Base-by-base conservation (phyloP, 2,113 vertebrate species). In the Lethenteron camtschaticum region DNA sequence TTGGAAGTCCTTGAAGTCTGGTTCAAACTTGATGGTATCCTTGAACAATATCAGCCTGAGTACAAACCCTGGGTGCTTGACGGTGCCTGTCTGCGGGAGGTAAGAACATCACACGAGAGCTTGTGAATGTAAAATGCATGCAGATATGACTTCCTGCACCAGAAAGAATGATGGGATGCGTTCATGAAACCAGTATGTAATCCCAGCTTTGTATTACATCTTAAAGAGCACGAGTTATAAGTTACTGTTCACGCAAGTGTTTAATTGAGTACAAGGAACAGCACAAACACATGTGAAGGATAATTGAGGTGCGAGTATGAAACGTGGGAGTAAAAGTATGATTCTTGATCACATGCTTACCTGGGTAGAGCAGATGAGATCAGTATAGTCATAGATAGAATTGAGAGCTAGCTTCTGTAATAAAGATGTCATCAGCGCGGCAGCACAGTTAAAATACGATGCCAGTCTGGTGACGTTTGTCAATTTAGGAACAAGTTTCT, bases 321-420 rank as follows among this genome's bases (percentile, higher is more conserved):
- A 3, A 16, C 24, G 9, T 66, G 63, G n/a, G 63, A 66, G 10
- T 24, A 41, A 41, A 41, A 41, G 41, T 41, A 41, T 41, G 41
- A 59, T 20, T 2, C 56, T 59, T 57, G 41, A 59, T 8, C 13
- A n/a, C 16, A n/a, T n/a, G 78, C 82, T 75, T 81, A 91, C 88
- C 57, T 74, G 74, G 57, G 83, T 77, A n/a, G 79, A 80, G 13
- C 78, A 78, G 70, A 94, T 82, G 10, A 90, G 77, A 66, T 79
- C 75, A 10, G 85, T 89, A 63, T 86, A 94, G 74, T 86, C 85
- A 24, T 78, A 78, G 73, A 90, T 77, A 63, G 89, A 95, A 69
- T 77, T 71, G 8, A 89, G 60, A 18, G 78, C 76, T 9, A 95
- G 81, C 14, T 73, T 79, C 75, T 91, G 86, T 10, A 95, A 80